Evolutionary conservation across 2,888 invertebrate genomes (phyloP), one percentile per base, ranked within the genome.

Genomic region (Bellardia bayeri): DNA sequence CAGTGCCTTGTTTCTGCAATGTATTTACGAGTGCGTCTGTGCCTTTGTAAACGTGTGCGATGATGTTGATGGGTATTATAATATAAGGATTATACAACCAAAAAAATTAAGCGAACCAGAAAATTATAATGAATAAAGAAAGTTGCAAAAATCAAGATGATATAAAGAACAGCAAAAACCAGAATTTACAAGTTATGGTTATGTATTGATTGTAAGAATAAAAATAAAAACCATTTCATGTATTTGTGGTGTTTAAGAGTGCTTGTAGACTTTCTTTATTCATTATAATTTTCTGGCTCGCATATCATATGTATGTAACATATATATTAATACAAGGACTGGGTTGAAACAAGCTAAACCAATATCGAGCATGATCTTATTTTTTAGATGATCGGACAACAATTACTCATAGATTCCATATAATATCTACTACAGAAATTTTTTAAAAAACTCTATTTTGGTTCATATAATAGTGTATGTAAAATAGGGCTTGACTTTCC

Each of bases 191-290:
- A 72, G 72, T 66, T 72, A 79, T 84, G 37, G 64, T 45, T 78
- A 86, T 86, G 78, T 78, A 82, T 78, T 74, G 82, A 61, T 78
- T 82, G 63, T 78, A 74, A 82, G 82, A 85, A 56, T 30, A 56
- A 30, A 75, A 81, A 54, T 16, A 63, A 33, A 40, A 23, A 23
- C 23, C 23, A 23, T 23, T 30, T 11, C 11, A 61, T 54, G 42
- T 58, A 6, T 61, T 30, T 61, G 0, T 23, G 23, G 16, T 9
- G 8, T 56, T 56, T 23, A 16, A 56, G n/a, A 13, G 5, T 51
- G 51, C 3, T 3, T 51, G 14, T 2, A 3, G 14, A 72, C 66
- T 33, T 37, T 16, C 37, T 78, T 78, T 51, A n/a, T 51, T 68
- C 49, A 23, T 66, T n/a, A 51, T 37, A 37, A 9, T 2, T 54